Conservation (phyloP, 2,888 invertebrate genomes). For the Tenthredo livida region DNA sequence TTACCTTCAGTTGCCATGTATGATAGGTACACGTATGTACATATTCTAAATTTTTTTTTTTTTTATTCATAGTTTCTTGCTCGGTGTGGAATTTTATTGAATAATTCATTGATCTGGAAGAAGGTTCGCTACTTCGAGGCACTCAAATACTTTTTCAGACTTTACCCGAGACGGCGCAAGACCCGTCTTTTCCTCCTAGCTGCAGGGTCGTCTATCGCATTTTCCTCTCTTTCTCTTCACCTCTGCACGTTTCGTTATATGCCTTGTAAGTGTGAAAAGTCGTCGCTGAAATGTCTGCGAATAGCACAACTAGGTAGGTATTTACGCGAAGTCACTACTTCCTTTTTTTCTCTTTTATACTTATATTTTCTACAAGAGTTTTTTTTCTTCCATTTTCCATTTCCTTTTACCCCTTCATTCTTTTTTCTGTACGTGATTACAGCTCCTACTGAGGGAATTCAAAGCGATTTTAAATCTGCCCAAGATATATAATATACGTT, state of each 20-base stretch:
- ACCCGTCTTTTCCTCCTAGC: background rate
- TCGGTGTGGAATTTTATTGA: background rate
- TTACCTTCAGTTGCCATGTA: background rate
- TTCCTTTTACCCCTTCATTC: background rate
- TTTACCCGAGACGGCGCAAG: background rate
- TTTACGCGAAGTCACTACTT: background rate
- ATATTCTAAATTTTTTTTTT: background rate
- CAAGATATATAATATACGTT: background rate
- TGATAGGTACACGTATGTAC: too few species aligned
- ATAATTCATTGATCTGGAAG: conserved; percentile 1
- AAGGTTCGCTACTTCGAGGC: background rate
- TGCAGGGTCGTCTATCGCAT: conserved; percentile 14
- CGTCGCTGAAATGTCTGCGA: conserved; percentile 1
- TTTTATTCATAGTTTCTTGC: background rate
- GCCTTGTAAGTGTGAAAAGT: background rate
- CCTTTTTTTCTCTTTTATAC: background rate
- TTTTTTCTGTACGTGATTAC: background rate
- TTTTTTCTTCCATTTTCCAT: background rate
- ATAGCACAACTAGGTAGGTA: background rate
- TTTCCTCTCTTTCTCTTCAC: background rate
- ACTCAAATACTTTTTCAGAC: conserved; percentile 18
- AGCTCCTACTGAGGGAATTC: background rate
- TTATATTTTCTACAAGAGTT: background rate
- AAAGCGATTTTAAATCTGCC: background rate
- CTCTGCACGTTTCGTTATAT: background rate